Evolutionary conservation across 2,113 vertebrate species (phyloP), one percentile per base, ranked within the genome.

Genomic region (Salvator merianae): DNA sequence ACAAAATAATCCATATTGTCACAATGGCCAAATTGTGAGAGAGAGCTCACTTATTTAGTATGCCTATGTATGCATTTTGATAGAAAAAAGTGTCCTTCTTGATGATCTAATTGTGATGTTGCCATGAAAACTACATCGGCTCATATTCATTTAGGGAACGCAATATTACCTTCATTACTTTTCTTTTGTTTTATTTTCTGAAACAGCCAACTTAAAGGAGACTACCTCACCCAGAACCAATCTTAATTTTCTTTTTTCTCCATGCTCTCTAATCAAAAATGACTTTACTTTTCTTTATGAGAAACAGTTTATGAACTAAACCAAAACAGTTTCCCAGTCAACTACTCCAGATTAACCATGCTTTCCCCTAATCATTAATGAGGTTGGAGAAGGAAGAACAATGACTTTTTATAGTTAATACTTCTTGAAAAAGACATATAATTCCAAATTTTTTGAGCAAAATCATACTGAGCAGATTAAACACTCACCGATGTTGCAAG

Each of bases 401-500:
- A 9, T 32, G 40, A 36, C 18, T 55, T 43, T 5, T 70, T 70
- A 32, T 70, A 40, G 47, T 84, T 40, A 69, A 59, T 59, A 2
- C 47, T 3, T 78, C 50, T 2, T 43, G 26, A 68, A 26, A 75
- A 32, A 83, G 24, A 32, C n/a, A 38, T 38, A 10, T 16, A 55
- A 12, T 14, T 43, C 32, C 69, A 79, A 66, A 59, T 20, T 59
- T n/a, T 16, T 3, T 47, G 18, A 47, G 65, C 7, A 28, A 16
- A 65, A 80, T 9, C 10, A 32, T 32, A 20, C 36, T 36, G 0
- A 87, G 22, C 73, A 0, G 50, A 30, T 83, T 68, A 2, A 53
- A 38, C 65, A 22, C 89, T 95, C 84, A 99, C 98, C 98, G 1
- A 96, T 96, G 85, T 96, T 97, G 88, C 98, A 99, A 76, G 98